These are phyloP conservation scores for Aphelenchoides besseyi DNA, from an alignment of 1,140 invertebrate genomes.

Conservation along the genomic window DNA sequence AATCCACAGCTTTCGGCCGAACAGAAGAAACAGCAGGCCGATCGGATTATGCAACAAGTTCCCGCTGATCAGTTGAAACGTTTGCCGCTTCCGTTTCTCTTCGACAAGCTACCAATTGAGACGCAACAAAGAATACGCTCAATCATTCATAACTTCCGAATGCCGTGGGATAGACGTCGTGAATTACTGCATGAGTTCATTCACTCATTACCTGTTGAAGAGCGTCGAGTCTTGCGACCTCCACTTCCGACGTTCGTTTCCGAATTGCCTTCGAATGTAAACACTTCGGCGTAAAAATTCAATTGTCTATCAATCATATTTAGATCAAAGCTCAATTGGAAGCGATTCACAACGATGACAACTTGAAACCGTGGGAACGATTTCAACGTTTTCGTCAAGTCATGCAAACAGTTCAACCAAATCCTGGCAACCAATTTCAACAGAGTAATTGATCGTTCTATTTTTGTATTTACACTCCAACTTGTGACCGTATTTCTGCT, in stretches of 20 bases:
- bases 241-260: not conserved
- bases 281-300: too few species aligned
- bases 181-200: not conserved
- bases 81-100: not conserved
- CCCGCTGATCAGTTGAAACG: not conserved
- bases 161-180: not conserved
- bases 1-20: not conserved
- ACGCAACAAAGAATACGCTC: not conserved
- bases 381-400: not conserved
- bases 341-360: not conserved
- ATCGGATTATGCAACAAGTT: not conserved
- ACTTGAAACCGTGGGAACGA: not conserved
- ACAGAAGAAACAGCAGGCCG: slow-evolving; percentile 5
- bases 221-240: not conserved
- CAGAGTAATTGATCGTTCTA: too few species aligned
- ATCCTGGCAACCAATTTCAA: too few species aligned
- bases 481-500: too few species aligned
- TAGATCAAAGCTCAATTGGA: not conserved
- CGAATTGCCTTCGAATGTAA: not conserved
- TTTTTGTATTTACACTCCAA: too few species aligned
- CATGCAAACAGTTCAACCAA: too few species aligned
- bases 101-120: not conserved
- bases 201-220: not conserved
- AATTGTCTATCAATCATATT: not conserved
- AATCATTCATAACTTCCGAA: not conserved